These are phyloP conservation scores for Ichneumoninae sp. DNA, from an alignment of 2,888 invertebrate species.

Conservation along the genomic window DNA sequence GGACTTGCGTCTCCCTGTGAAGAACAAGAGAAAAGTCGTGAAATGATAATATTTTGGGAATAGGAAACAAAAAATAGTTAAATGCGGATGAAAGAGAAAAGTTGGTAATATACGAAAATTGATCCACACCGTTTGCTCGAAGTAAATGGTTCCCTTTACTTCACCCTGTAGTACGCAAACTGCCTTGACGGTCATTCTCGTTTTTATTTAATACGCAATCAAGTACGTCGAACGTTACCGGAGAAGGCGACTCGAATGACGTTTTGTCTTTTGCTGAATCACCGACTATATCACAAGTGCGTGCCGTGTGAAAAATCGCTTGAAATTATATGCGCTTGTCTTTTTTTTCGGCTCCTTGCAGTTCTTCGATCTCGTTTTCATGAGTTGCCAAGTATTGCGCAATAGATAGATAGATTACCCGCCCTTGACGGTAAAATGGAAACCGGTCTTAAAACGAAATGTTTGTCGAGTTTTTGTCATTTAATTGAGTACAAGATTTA, in stretches of 20 bases:
- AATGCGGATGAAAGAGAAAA: conserved; percentile 12
- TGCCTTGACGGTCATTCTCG: conserved; percentile 88
- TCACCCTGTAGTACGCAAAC: conserved; percentile 95
- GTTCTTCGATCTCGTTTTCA: neutral
- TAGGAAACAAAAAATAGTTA: neutral
- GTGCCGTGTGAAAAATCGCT: conserved; percentile 68
- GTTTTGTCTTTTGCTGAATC: conserved; percentile 70
- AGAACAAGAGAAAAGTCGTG: neutral
- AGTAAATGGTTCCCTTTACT: conserved; percentile 92
- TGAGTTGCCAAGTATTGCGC: conserved; percentile 8
- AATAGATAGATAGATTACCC: neutral
- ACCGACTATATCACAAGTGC: conserved; percentile 56
- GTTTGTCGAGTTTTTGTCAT: neutral
- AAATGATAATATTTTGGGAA: neutral
- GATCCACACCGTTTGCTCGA: conserved; percentile 89
- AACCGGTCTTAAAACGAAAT: neutral
- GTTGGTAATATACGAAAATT: neutral
- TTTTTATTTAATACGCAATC: conserved; percentile 2
- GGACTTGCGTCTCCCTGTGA: conserved; percentile 88
- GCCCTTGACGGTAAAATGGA: neutral
- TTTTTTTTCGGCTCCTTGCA: conserved; percentile 2
- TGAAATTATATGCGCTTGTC: conserved; percentile 35
- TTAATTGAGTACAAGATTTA: neutral
- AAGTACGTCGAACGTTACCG: conserved; percentile 54
- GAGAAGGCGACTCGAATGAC: conserved; percentile 20